These are phyloP conservation scores for Anoplius nigerrimus DNA, from an alignment of 2,888 invertebrate species.

Conservation along the genomic window DNA sequence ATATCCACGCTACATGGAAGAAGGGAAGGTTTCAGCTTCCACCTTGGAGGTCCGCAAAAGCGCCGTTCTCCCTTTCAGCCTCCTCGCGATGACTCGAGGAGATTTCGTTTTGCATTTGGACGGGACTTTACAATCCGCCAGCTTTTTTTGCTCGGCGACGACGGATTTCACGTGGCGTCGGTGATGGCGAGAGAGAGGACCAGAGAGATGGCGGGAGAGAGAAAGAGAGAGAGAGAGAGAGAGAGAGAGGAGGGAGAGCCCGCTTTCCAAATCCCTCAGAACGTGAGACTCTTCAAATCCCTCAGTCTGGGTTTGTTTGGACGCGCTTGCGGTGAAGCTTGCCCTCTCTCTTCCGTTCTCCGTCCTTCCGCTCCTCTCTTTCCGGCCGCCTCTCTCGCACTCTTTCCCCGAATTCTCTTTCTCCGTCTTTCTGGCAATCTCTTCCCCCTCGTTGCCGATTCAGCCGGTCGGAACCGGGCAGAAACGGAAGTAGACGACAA, in stretches of 20 bases:
- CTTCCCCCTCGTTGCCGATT: constrained; percentile 11
- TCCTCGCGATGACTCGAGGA: constrained; percentile 1
- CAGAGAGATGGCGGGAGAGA: constrained; percentile 12
- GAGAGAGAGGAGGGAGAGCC: constrained; percentile 18
- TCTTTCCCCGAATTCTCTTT: not conserved
- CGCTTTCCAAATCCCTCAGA: constrained; percentile 43
- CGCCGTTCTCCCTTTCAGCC: too few species aligned
- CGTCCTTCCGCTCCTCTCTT: not conserved
- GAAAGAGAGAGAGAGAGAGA: constrained; percentile 9
- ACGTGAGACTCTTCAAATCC: constrained; percentile 47
- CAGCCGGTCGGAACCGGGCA: constrained; percentile 17
- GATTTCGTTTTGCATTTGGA: not conserved
- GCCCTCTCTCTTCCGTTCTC: constrained; percentile 10
- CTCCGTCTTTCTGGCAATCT: not conserved
- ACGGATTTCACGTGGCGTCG: constrained; percentile 16
- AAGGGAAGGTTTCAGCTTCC: too few species aligned
- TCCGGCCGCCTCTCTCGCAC: not conserved
- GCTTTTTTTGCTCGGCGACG: not conserved
- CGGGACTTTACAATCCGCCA: not conserved
- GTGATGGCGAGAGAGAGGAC: not conserved
- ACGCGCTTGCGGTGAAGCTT: constrained; percentile 49
- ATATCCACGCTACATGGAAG: too few species aligned
- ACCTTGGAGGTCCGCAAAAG: too few species aligned
- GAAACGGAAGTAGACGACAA: constrained; percentile 13
- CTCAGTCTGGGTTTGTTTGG: constrained; percentile 57